Percentiles rank a stretch among this genome's conserved stretches.
Evolutionary conservation across 30 jellyfish, hydroid and myxozoan genomes (phyloP).

Genomic region (Clytia hemisphaerica): DNA sequence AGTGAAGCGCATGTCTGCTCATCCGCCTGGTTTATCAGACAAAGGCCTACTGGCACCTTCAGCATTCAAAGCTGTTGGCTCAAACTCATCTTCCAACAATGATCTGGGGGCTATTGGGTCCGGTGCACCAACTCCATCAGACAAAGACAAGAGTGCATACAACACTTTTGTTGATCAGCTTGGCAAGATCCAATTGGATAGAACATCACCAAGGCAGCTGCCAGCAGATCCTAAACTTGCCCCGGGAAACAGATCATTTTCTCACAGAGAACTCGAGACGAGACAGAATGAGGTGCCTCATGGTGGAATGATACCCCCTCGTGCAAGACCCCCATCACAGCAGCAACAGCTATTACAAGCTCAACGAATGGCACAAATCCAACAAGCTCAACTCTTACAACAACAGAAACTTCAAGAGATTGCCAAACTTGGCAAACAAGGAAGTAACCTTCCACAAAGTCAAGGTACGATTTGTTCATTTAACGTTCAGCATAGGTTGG

Average conservation of each 20-base stretch:
- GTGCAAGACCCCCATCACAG: constrained; percentile 17
- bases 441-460: not conserved
- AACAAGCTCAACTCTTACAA: constrained; percentile 36
- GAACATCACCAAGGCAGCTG: constrained; percentile 1
- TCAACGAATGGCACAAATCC: constrained; percentile 42
- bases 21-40: constrained; percentile 1
- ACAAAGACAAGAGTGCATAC: not conserved
- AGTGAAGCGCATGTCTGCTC: constrained; percentile 17
- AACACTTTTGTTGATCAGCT: too few species aligned
- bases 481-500: not conserved
- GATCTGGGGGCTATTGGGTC: constrained; percentile 40
- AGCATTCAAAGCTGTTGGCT: constrained; percentile 13
- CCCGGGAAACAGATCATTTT: constrained; percentile 26
- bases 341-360: constrained; percentile 39
- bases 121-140: not conserved
- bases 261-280: not conserved
- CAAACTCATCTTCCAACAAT: not conserved
- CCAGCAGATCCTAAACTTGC: constrained; percentile 41
- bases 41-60: constrained; percentile 10
- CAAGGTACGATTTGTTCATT: not conserved
- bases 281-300: not conserved
- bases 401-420: constrained; percentile 40
- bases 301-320: constrained; percentile 17
- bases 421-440: constrained; percentile 16
- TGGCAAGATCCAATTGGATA: not conserved